Conservation (phyloP, 2,888 invertebrate genomes). For the Onthophagus sagittarius region DNA sequence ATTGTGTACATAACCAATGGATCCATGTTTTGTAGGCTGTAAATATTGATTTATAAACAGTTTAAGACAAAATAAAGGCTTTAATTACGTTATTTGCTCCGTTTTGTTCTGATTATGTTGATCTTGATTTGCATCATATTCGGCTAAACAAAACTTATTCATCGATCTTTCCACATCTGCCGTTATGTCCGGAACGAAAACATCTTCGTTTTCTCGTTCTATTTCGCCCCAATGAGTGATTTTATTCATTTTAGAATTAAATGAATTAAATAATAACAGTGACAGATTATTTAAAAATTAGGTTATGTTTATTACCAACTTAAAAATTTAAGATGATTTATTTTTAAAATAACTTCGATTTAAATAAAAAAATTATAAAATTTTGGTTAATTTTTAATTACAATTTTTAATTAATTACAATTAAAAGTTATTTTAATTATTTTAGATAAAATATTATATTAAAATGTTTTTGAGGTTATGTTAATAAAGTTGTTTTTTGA, state of each 20-base stretch:
- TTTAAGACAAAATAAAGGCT: not conserved
- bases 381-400: too few species aligned
- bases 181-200: conserved; percentile 36
- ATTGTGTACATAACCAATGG: conserved; percentile 42
- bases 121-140: conserved; percentile 37
- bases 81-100: conserved; percentile 35
- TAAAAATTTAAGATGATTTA: too few species aligned
- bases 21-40: conserved; percentile 42
- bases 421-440: too few species aligned
- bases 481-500: too few species aligned
- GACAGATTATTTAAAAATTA: too few species aligned
- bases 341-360: too few species aligned
- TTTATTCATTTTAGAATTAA: not conserved
- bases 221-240: conserved; percentile 42
- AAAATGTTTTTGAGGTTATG: too few species aligned
- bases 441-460: too few species aligned
- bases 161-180: conserved; percentile 43
- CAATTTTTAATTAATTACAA: too few species aligned
- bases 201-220: conserved; percentile 19
- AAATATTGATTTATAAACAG: not conserved
- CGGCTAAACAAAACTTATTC: conserved; percentile 40
- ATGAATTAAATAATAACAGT: too few species aligned
- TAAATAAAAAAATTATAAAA: too few species aligned
- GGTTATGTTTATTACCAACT: too few species aligned
- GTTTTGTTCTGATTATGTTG: conserved; percentile 17